phyloP scores from a whole-genome alignment of 2,797 vertebrate species.

The Peromyscus attwateri region DNA sequence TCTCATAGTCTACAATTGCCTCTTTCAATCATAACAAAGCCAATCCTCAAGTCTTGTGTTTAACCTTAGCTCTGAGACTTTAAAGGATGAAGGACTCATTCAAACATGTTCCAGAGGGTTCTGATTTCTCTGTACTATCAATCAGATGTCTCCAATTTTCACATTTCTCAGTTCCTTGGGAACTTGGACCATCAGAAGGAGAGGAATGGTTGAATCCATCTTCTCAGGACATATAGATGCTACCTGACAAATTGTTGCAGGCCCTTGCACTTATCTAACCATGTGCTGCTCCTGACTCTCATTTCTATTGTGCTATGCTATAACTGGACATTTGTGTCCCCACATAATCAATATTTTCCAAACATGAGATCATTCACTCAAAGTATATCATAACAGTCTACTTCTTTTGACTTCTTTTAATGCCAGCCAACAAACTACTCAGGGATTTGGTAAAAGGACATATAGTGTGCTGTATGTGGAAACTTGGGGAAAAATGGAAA shows the following conservation, averaged over 20 bases:
- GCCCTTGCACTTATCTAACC: fast-evolving
- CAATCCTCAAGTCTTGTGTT: neutral
- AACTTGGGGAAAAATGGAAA: neutral
- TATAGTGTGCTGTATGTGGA: neutral
- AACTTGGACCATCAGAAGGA: neutral
- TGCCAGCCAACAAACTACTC: neutral
- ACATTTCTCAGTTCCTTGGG: neutral
- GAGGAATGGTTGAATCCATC: fast-evolving
- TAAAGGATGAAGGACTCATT: neutral
- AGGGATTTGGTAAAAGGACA: neutral
- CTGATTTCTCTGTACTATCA: too few relatives aligned
- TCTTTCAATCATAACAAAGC: neutral
- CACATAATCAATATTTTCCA: neutral
- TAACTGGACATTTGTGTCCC: fast-evolving
- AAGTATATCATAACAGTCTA: fast-evolving
- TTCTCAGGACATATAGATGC: neutral
- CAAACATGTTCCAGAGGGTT: fast-evolving
- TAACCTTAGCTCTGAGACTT: neutral
- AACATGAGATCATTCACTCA: neutral
- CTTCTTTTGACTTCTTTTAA: neutral
- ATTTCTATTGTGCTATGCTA: neutral
- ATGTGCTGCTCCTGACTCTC: fast-evolving
- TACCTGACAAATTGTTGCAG: neutral
- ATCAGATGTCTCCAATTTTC: neutral
- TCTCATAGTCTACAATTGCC: too few relatives aligned